These are phyloP conservation scores for Leucosticte australis DNA, from an alignment of 2,113 vertebrate genomes.

Conservation along the genomic window DNA sequence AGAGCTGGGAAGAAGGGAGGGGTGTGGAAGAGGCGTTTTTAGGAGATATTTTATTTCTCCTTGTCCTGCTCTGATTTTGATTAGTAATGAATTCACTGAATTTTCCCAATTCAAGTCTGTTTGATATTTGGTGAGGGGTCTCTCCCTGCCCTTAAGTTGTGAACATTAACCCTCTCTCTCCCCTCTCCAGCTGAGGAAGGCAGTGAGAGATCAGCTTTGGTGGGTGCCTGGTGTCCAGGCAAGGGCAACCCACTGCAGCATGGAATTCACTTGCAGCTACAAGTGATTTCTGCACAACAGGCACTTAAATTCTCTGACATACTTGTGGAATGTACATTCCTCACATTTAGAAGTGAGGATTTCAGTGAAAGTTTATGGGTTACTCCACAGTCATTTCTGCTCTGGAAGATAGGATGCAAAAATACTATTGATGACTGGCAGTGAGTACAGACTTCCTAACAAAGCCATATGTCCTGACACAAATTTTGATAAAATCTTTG, in stretches of 20 bases:
- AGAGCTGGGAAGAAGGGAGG: background rate
- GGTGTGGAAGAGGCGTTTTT: background rate
- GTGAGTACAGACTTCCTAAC: background rate
- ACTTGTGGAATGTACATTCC: background rate
- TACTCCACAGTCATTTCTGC: background rate
- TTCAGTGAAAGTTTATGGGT: background rate
- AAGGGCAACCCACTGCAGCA: background rate
- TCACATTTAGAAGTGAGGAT: background rate
- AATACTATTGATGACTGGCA: background rate
- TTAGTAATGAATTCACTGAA: background rate
- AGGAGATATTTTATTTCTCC: background rate
- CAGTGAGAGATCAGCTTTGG: background rate
- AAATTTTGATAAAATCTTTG: background rate
- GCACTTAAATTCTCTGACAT: background rate
- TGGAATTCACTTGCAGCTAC: background rate
- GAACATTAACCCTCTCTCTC: background rate
- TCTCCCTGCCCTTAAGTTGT: background rate
- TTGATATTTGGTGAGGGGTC: background rate
- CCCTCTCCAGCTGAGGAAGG: background rate
- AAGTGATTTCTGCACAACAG: background rate
- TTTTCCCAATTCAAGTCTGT: background rate
- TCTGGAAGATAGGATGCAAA: background rate
- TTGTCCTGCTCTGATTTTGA: background rate
- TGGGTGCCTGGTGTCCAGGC: background rate
- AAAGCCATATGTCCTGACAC: background rate